phyloP scores from a whole-genome alignment of 92 coral and sea anemone species.

The Palythoa grandiflora region DNA sequence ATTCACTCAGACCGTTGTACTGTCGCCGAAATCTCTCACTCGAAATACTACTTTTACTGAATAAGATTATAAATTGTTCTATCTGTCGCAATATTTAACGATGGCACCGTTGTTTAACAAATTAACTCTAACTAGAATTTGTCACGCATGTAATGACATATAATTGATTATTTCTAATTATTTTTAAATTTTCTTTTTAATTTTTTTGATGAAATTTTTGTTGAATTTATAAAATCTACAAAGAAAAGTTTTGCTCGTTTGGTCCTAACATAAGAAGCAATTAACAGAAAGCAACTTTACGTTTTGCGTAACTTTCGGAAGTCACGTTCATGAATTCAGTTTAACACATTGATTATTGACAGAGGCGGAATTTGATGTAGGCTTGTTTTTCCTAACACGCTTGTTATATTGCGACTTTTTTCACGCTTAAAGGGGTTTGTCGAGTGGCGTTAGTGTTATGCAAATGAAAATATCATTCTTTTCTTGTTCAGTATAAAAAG shows the following conservation, averaged over 20 bases:
- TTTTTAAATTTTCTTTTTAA: not conserved
- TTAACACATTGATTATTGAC: not conserved
- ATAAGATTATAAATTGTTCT: too few species aligned
- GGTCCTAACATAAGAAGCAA: not conserved
- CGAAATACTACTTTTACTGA: too few species aligned
- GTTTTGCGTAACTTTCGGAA: not conserved
- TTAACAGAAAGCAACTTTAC: not conserved
- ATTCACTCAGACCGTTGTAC: too few species aligned
- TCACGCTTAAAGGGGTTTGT: not conserved
- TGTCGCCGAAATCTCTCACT: too few species aligned
- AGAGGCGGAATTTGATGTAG: not conserved
- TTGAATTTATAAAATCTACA: not conserved
- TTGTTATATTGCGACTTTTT: not conserved
- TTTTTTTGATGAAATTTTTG: too few species aligned
- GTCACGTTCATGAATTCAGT: not conserved
- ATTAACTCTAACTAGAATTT: not conserved
- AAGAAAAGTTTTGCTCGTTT: not conserved
- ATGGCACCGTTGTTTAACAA: not conserved
- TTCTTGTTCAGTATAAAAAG: not conserved
- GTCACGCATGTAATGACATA: not conserved
- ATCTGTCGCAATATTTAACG: too few species aligned
- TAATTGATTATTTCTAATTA: not conserved
- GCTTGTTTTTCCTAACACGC: not conserved
- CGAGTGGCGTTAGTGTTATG: slow-evolving; percentile 10
- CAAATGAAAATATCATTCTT: not conserved